Evolutionary conservation across 2,113 vertebrate species (phyloP).

Genomic region (Trochalopteron elliotii): DNA sequence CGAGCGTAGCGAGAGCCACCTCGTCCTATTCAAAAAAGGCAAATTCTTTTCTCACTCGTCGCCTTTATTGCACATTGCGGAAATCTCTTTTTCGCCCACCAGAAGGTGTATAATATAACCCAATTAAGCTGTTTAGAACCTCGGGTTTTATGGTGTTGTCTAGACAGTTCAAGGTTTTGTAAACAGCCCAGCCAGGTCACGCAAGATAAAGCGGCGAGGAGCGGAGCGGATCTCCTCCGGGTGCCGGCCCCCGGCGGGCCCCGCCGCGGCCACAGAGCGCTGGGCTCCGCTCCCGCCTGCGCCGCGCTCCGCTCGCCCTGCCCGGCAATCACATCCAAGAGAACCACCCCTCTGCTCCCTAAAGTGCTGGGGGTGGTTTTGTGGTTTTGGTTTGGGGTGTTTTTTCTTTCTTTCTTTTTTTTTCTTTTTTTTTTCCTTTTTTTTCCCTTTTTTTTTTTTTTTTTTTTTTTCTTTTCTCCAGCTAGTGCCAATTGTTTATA

Average conservation of each 20-base stretch:
- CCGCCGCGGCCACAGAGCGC: background rate
- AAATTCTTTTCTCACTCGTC: conserved; percentile 75
- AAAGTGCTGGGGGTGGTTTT: background rate
- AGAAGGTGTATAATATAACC: conserved; percentile 95
- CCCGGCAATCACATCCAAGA: background rate
- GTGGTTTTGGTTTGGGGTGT: background rate
- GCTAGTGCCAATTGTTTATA: conserved; percentile 9
- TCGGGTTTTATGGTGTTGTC: conserved; percentile 95
- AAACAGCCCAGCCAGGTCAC: conserved; percentile 88
- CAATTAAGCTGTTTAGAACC: conserved; percentile 98
- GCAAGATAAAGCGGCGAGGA: conserved; percentile 75
- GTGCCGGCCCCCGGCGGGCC: conserved; percentile 16
- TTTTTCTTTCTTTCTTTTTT: background rate
- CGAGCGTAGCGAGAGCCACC: conserved; percentile 48
- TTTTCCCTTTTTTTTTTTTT: rapidly evolving
- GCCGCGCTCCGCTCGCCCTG: background rate
- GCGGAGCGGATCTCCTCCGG: conserved; percentile 56
- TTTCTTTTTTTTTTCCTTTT: rapidly evolving
- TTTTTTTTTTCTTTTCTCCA: rapidly evolving
- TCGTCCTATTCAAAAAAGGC: conserved; percentile 62
- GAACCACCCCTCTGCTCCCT: background rate
- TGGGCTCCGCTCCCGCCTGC: background rate
- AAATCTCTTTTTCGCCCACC: conserved; percentile 83
- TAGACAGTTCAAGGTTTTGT: conserved; percentile 99
- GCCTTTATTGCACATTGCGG: conserved; percentile 84